Conservation (phyloP, 2,888 invertebrate species). For the Cerceris rybyensis region DNA sequence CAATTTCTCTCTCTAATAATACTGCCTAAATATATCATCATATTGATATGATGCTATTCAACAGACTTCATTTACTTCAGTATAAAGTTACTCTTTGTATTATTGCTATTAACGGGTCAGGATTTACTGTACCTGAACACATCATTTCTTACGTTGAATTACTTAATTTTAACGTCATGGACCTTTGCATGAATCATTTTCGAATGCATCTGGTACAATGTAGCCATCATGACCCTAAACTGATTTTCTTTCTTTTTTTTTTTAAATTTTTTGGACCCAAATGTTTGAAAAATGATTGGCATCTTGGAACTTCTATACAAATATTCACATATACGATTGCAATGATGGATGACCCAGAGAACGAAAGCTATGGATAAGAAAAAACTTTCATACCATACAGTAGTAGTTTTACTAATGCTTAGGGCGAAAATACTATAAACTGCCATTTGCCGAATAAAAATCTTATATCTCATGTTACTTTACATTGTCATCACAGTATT, state of each 20-base stretch:
- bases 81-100: constrained; percentile 63
- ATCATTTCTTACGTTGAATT: constrained; percentile 60
- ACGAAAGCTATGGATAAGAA: constrained; percentile 73
- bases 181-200: constrained; percentile 60
- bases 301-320: constrained; percentile 70
- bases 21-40: constrained; percentile 72
- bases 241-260: constrained; percentile 32
- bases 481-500: constrained; percentile 77
- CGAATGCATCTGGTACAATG: constrained; percentile 61
- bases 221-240: constrained; percentile 53
- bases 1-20: constrained; percentile 64
- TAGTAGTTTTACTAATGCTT: constrained; percentile 46
- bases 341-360: constrained; percentile 69
- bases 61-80: constrained; percentile 60
- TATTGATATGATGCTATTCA: constrained; percentile 65
- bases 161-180: constrained; percentile 73
- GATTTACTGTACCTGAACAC: constrained; percentile 68
- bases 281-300: constrained; percentile 72
- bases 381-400: constrained; percentile 51
- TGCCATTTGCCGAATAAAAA: constrained; percentile 59
- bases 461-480: constrained; percentile 65
- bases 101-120: constrained; percentile 71
- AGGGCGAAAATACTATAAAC: constrained; percentile 55
- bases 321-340: constrained; percentile 63
- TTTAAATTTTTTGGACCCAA: constrained; percentile 60